Evolutionary conservation across 2,113 vertebrate species (phyloP), one percentile per base, ranked within the genome.

Genomic region (Callipepla californica): DNA sequence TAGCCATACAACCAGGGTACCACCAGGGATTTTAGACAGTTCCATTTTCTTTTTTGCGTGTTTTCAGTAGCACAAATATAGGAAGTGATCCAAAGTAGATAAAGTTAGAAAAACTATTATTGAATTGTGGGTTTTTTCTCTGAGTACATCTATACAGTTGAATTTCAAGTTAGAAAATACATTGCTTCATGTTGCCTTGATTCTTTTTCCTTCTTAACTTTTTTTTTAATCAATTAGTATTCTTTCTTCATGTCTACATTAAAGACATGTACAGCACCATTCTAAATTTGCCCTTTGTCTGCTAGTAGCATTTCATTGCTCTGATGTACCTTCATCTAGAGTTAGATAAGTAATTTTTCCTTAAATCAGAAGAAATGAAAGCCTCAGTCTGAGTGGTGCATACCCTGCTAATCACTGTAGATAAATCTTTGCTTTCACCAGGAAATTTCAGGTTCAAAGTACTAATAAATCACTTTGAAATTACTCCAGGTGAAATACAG

Each of bases 361-460:
- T 72, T 84, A 66, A 74, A 10, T 61, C 45, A 85, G 70, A 74
- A 58, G n/a, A 85, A 21, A 4, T 81, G 15, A 67, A 89, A 28
- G 15, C 84, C 25, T 89, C 59, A 55, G 6, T 5, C 32, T 68
- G 51, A 87, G 58, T 77, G 28, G 8, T 55, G 12, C 21, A 59
- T 19, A 42, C 50, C 65, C 45, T 68, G 11, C 16, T 82, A 82
- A 87, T 82, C 61, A 58, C 15, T 79, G 18, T 11, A 63, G 59
- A 92, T 88, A 85, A 38, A 51, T 50, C 51, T 76, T 16, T 61
- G 28, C 48, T 88, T 82, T 76, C 38, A 76, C 10, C 22, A 47
- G 53, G 53, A 93, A 95, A 58, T 36, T 80, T 84, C 48, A 80
- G 7, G 38, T 74, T 86, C 21, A 80, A 92, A 84, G n/a, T 34